Conservation (phyloP, 1,140 invertebrate species). For the Ips typographus region DNA sequence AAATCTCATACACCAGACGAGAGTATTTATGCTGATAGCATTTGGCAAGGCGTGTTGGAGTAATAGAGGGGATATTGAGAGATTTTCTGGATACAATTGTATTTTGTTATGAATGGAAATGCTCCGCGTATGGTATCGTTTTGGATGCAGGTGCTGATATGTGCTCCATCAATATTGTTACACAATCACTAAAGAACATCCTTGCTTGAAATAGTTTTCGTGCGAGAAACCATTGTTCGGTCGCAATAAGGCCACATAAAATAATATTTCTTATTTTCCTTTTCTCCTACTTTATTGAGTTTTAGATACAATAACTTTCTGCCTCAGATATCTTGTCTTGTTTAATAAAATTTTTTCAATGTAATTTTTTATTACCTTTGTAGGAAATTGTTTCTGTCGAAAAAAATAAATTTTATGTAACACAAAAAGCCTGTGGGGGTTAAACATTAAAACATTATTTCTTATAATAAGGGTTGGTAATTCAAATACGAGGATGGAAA, state of each 20-base stretch:
- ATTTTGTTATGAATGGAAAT: neutral
- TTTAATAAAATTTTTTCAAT: neutral
- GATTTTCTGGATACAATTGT: neutral
- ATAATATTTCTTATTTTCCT: neutral
- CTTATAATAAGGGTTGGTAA: neutral
- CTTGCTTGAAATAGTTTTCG: neutral
- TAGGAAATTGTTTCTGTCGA: neutral
- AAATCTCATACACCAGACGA: neutral
- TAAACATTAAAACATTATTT: neutral
- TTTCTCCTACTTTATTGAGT: neutral
- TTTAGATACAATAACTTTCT: neutral
- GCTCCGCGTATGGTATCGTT: neutral
- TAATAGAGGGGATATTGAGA: neutral
- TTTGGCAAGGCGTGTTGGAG: neutral
- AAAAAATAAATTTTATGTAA: conserved; percentile 1
- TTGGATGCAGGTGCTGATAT: neutral
- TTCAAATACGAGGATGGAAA: neutral
- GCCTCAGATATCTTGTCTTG: too few relatives aligned
- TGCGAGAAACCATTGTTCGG: neutral
- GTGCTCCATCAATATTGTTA: conserved; percentile 1
- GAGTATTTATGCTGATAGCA: neutral
- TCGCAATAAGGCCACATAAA: neutral
- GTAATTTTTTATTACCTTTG: neutral
- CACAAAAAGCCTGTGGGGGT: neutral
- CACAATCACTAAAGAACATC: neutral